Conservation (phyloP, 2,888 invertebrate species). For the Platycheirus rosarum region DNA sequence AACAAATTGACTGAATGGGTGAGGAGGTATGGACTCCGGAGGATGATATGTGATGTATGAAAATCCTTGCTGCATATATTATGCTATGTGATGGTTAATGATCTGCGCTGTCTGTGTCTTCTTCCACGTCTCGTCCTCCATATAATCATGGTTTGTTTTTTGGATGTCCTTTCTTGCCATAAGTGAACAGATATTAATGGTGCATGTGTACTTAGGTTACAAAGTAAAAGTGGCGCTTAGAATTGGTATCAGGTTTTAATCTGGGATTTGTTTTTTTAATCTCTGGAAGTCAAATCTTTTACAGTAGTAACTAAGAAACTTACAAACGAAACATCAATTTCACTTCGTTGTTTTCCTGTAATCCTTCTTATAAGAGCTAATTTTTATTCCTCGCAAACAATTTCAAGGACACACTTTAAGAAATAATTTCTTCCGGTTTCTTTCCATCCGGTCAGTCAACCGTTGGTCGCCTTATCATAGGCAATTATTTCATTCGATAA, state of each 20-base stretch:
- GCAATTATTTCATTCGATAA: slow-evolving; percentile 70
- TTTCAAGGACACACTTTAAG: slow-evolving; percentile 57
- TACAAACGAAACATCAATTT: too few species aligned
- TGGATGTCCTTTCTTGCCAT: slow-evolving; percentile 60
- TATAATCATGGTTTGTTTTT: slow-evolving; percentile 56
- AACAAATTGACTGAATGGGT: slow-evolving; percentile 30
- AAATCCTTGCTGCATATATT: slow-evolving; percentile 48
- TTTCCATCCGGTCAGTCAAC: slow-evolving; percentile 9
- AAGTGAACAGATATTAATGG: slow-evolving; percentile 49
- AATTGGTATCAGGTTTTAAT: too few species aligned
- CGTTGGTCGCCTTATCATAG: slow-evolving; percentile 34
- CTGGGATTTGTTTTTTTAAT: too few species aligned
- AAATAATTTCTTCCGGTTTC: slow-evolving; percentile 39
- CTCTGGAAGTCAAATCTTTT: too few species aligned
- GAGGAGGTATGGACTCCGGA: not conserved
- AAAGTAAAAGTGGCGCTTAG: too few species aligned
- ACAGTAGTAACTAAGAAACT: too few species aligned
- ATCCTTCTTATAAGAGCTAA: not conserved
- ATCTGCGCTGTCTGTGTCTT: slow-evolving; percentile 18
- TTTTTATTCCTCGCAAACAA: slow-evolving; percentile 13
- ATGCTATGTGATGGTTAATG: slow-evolving; percentile 37
- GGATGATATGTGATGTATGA: slow-evolving; percentile 48
- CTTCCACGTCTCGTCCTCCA: too few species aligned
- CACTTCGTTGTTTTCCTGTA: not conserved
- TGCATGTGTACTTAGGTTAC: not conserved